A percentile compares a stretch with the other conserved stretches of the same genome.
phyloP scores from a whole-genome alignment of 2,888 invertebrate species.

The Pasiphila rectangulata region DNA sequence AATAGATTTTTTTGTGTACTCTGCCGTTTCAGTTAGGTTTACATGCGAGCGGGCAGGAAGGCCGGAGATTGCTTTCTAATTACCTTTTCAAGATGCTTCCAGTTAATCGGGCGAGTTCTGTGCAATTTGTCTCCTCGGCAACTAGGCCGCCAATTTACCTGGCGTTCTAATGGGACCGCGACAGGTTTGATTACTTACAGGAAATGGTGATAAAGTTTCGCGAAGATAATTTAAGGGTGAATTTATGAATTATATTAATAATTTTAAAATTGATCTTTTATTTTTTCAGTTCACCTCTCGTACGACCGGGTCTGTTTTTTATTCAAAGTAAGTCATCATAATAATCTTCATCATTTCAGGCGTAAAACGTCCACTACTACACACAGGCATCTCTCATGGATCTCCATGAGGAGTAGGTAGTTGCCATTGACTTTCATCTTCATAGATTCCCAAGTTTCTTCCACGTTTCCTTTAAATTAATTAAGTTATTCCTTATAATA shows the following conservation, averaged over 20 bases:
- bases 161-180: slow-evolving; percentile 13
- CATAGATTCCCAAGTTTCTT: too few relatives aligned
- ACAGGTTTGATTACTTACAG: slow-evolving; percentile 1
- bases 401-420: too few relatives aligned
- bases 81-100: slow-evolving; percentile 33
- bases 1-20: slow-evolving; percentile 42
- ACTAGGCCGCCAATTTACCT: slow-evolving; percentile 30
- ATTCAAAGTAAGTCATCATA: not conserved
- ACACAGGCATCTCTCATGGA: too few relatives aligned
- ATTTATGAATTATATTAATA: not conserved
- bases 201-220: slow-evolving; percentile 1
- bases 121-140: slow-evolving; percentile 45
- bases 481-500: too few relatives aligned
- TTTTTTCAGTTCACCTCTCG: too few relatives aligned
- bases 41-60: slow-evolving; percentile 41
- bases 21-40: slow-evolving; percentile 54
- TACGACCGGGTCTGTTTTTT: not conserved
- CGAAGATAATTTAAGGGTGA: not conserved
- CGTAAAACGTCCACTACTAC: too few relatives aligned
- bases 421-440: too few relatives aligned
- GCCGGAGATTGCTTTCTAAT: slow-evolving; percentile 63
- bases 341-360: too few relatives aligned
- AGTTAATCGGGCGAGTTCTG: slow-evolving; percentile 27
- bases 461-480: too few relatives aligned
- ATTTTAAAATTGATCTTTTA: not conserved